Percentiles rank a stretch among this genome's conserved stretches.
These are phyloP conservation scores for Epirrita christyi DNA, from an alignment of 2,888 invertebrate species.

Conservation along the genomic window DNA sequence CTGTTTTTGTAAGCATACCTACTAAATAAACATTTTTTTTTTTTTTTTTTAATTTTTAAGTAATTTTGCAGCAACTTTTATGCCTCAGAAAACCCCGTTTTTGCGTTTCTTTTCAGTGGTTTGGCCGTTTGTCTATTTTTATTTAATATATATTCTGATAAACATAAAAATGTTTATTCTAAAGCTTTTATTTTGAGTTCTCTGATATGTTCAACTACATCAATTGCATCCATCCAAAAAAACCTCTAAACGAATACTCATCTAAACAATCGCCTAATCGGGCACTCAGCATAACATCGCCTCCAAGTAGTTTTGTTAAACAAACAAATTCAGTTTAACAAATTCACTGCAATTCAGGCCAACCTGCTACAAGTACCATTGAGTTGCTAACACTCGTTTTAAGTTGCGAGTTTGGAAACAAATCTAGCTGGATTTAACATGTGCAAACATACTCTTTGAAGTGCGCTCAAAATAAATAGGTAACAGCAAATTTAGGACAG, in stretches of 20 bases:
- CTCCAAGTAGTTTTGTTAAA: slow-evolving; percentile 23
- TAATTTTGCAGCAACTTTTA: too few species aligned
- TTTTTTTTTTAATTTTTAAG: too few species aligned
- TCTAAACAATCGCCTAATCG: slow-evolving; percentile 16
- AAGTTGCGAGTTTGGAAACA: slow-evolving; percentile 23
- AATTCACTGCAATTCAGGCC: slow-evolving; percentile 40
- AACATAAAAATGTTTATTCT: too few species aligned
- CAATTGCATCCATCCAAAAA: neutral
- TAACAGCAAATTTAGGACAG: neutral
- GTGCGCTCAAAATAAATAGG: slow-evolving; percentile 7
- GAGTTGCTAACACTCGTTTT: slow-evolving; percentile 23
- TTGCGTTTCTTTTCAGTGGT: too few species aligned
- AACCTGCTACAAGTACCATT: slow-evolving; percentile 24
- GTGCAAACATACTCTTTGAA: slow-evolving; percentile 11
- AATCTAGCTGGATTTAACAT: slow-evolving; percentile 12
- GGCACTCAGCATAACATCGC: slow-evolving; percentile 10
- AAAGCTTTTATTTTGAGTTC: too few species aligned
- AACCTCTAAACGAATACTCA: slow-evolving; percentile 8
- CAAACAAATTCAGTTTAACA: slow-evolving; percentile 28
- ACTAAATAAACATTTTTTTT: too few species aligned
- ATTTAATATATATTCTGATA: too few species aligned
- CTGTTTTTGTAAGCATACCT: too few species aligned
- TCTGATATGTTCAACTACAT: too few species aligned
- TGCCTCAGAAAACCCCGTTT: too few species aligned
- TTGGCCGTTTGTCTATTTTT: too few species aligned